Base-by-base conservation (phyloP, 2,888 invertebrate species). In the Hirtodrosophila histrioides region DNA sequence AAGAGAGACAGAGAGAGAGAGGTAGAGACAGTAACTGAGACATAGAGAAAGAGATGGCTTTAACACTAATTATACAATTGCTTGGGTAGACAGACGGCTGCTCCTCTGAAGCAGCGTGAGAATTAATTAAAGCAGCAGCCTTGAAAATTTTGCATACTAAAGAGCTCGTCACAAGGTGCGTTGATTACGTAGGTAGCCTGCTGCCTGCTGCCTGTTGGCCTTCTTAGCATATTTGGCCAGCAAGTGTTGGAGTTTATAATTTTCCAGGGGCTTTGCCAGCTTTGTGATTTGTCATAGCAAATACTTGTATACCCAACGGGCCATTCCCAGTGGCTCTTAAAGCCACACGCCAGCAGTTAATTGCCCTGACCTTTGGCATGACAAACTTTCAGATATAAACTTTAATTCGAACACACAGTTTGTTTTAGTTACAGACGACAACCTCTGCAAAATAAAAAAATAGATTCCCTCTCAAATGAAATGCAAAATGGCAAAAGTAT, bases 101-200 rank as follows among this genome's bases (percentile, higher is more conserved):
- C 49, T 33, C 10, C 37, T 17, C 35, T 49, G 17, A 11, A 8
- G 12, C 49, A 17, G 23, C 55, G 48, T 44, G 61, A 53, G 85
- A 75, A 73, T 88, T 82, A 82, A 82, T 82, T 82, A 82, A 77
- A 77, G 78, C 74, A 53, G 23, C 66, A 73, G 73, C 82, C 82
- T 86, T 82, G 82, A 44, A 51, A 67, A 86, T 65, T 80, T 66
- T 68, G 88, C 81, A 82, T 88, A 82, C 58, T 73, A 88, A 82
- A 80, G 58, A 88, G 77, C 37, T 44, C 3, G 11, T 43, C 43
- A 40, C 40, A 68, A 77, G 86, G 86, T 80, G 80, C 74, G 84
- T 79, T 86, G 61, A 80, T 64, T 80, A 62, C 57, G 74, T 68
- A 50, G 51, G 43, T 33, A 66, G 66, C 17, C 17, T 5, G n/a